A percentile compares a stretch with the other conserved stretches of the same genome.
phyloP scores from a whole-genome alignment of 2,797 vertebrate genomes.

The Crocidura indochinensis region DNA sequence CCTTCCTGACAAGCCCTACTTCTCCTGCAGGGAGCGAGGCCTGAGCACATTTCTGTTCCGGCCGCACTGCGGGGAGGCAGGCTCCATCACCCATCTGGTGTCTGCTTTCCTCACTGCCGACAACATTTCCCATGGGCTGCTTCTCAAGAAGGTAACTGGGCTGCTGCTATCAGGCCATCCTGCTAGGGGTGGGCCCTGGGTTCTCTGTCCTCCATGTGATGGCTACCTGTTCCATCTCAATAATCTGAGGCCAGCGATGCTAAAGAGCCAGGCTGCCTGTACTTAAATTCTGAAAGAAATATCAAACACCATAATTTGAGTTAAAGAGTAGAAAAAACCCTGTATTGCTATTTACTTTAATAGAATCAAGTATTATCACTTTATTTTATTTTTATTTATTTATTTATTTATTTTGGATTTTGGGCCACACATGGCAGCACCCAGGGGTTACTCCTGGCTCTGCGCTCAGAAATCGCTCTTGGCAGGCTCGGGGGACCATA shows the following conservation, averaged over 20 bases:
- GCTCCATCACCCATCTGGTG: slow-evolving; percentile 98
- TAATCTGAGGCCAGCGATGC: not conserved
- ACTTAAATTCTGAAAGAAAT: slow-evolving; percentile 52
- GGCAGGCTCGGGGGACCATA: too few relatives aligned
- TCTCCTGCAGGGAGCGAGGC: slow-evolving; percentile 93
- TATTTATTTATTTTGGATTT: too few relatives aligned
- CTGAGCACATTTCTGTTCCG: slow-evolving; percentile 97
- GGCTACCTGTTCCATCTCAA: not conserved
- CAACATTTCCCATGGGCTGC: slow-evolving; percentile 98
- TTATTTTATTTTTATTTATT: too few relatives aligned
- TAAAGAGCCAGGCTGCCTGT: not conserved
- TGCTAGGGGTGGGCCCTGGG: not conserved
- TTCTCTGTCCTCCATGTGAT: not conserved
- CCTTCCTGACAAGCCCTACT: slow-evolving; percentile 21
- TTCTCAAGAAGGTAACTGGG: slow-evolving; percentile 95
- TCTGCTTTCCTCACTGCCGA: slow-evolving; percentile 97
- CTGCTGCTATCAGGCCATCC: fast-evolving
- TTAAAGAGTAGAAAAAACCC: not conserved
- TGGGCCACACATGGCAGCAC: too few relatives aligned
- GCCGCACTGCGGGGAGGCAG: slow-evolving; percentile 98
- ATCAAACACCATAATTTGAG: slow-evolving; percentile 40
- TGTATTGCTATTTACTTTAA: slow-evolving; percentile 4
- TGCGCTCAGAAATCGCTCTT: too few relatives aligned
- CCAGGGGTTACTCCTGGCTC: too few relatives aligned
- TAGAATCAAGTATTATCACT: slow-evolving; percentile 32